Percentiles rank a stretch among this genome's conserved stretches.
Evolutionary conservation across 2,113 vertebrate species (phyloP).

Genomic region (Eulacestoma nigropectus): DNA sequence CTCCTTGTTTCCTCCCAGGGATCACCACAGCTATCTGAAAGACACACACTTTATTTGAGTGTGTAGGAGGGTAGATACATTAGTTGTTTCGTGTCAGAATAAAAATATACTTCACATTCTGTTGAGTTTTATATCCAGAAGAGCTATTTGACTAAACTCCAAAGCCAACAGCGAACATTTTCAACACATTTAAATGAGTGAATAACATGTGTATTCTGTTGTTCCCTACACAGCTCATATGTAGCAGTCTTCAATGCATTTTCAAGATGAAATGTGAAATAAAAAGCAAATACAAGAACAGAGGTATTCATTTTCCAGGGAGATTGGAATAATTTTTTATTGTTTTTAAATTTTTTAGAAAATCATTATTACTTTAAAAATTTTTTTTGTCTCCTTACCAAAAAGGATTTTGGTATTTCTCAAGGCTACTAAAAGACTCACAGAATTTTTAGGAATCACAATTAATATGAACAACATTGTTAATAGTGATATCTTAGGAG

Average conservation of each 20-base stretch:
- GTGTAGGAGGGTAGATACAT: not conserved
- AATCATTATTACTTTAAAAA: not conserved
- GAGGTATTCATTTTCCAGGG: not conserved
- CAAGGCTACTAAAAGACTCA: not conserved
- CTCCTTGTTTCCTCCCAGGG: not conserved
- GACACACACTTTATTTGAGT: not conserved
- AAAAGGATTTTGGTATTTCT: not conserved
- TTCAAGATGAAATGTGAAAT: not conserved
- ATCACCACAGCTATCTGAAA: not conserved
- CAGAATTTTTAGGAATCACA: not conserved
- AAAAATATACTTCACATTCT: constrained; percentile 30
- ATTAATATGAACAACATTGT: not conserved
- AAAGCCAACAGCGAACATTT: not conserved
- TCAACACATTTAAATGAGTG: not conserved
- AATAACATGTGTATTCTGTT: not conserved
- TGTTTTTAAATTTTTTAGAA: not conserved
- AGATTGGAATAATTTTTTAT: not conserved
- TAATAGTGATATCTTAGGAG: not conserved
- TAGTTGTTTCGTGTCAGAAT: not conserved
- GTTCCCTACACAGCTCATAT: not conserved
- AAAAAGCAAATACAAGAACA: not conserved
- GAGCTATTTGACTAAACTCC: constrained; percentile 33
- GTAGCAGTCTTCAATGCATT: not conserved
- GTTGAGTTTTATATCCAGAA: not conserved
- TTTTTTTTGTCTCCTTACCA: not conserved